Base-by-base conservation (phyloP, 1,140 invertebrate genomes). In the Yoshiicerus persimilis region DNA sequence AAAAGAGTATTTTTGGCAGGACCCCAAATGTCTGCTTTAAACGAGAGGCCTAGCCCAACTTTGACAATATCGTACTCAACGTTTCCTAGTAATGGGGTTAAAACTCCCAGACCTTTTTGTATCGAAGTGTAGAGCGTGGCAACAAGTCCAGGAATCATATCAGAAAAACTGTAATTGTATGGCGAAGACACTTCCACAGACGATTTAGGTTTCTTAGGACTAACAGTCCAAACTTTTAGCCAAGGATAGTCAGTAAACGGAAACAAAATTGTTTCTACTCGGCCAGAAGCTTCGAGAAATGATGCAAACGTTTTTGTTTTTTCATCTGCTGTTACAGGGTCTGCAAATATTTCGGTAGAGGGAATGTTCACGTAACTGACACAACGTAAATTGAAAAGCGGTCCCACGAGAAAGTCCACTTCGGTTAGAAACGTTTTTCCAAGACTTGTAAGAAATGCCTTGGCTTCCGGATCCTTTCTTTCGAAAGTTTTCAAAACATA, bases 401-500 rank as follows among this genome's bases (percentile, higher is more conserved):
- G 75, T 1, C 84, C 84, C 34, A 87, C 84, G 30, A 70, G 36
- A 4, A 89, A 10, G 0, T 39, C 25, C 1, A 88, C 84, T 23
- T 86, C n/a, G 1, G 87, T 88, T 1, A 89, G 30, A 62, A 89
- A 88, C 3, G 84, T 84, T n/a, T 85, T 13, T 0, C 89, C 89
- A 23, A 89, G 1, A 80, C 87, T 62, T 5, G 80, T 47, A 6
- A 89, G 23, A 38, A 89, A 88, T 30, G 84, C 89, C 66, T 83
- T 66, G 25, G 32, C 32, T 20, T 89, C 87, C 36, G 32, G 27
- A n/a, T 89, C 38, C 4, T 9, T 39, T 32, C 89, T 13, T 25
- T 83, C 27, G 39, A 89, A 84, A 9, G 39, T 88, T 86, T 88
- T 88, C 16, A 89, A 39, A 13, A n/a, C 23, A 39, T 89, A 89